These are phyloP conservation scores for Podilymbus podiceps DNA, from an alignment of 2,113 vertebrate genomes.

Conservation along the genomic window DNA sequence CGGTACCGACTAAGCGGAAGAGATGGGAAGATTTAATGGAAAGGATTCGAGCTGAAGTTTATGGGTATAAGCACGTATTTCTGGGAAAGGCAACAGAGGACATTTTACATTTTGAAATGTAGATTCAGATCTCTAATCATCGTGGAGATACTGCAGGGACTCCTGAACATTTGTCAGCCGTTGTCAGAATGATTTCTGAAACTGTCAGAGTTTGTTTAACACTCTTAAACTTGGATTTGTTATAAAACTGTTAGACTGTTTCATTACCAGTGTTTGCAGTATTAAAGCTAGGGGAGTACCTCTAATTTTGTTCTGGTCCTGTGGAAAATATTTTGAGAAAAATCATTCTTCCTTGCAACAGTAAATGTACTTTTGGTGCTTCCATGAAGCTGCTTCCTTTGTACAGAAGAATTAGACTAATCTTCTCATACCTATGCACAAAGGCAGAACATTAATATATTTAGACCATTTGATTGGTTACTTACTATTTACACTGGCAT, in stretches of 20 bases:
- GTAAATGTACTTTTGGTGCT: slow-evolving; percentile 3
- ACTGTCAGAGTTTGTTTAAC: not conserved
- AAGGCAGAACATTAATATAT: slow-evolving; percentile 70
- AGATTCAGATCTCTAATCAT: not conserved
- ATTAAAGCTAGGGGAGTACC: not conserved
- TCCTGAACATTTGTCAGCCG: not conserved
- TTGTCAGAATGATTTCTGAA: not conserved
- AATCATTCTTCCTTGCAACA: slow-evolving; percentile 19
- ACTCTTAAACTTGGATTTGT: not conserved
- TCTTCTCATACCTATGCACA: slow-evolving; percentile 69
- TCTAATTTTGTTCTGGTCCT: not conserved
- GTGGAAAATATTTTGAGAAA: slow-evolving; percentile 10
- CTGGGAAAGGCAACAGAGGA: not conserved
- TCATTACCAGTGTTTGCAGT: not conserved
- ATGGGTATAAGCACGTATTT: not conserved
- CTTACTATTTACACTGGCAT: slow-evolving; percentile 71
- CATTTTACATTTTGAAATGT: not conserved
- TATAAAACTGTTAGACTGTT: not conserved
- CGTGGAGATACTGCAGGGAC: not conserved
- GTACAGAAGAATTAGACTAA: slow-evolving; percentile 64
- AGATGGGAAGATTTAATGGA: not conserved
- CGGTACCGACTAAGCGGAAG: not conserved
- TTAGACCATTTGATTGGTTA: slow-evolving; percentile 72
- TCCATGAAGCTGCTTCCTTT: slow-evolving; percentile 43
- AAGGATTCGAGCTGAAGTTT: not conserved